Conservation (phyloP, 2,888 invertebrate genomes). For the Drosophila quinaria region DNA sequence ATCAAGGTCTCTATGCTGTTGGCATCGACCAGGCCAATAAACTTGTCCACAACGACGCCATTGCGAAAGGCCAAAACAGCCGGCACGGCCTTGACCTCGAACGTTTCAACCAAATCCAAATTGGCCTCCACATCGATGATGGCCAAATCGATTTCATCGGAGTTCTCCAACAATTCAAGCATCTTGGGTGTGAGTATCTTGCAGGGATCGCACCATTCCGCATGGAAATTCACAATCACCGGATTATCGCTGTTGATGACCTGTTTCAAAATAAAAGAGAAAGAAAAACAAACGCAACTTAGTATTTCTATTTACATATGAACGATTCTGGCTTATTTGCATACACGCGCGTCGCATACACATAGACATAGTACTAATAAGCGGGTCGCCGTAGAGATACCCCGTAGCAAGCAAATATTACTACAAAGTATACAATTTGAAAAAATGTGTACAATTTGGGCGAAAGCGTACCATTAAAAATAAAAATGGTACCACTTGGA, state of each 20-base stretch:
- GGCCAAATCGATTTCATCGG: conserved; percentile 91
- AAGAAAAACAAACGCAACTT: background rate
- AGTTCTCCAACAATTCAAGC: conserved; percentile 90
- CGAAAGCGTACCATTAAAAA: too few species aligned
- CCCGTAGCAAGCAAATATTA: conserved; percentile 13
- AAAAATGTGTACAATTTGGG: background rate
- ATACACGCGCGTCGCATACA: conserved; percentile 51
- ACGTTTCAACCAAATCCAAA: conserved; percentile 93
- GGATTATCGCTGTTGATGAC: conserved; percentile 93
- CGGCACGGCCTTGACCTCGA: conserved; percentile 93
- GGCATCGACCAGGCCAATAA: conserved; percentile 93
- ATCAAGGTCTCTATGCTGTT: conserved; percentile 93
- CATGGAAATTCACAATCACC: conserved; percentile 96
- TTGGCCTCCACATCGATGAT: conserved; percentile 93
- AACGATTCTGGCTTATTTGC: conserved; percentile 52
- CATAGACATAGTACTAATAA: background rate
- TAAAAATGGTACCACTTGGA: too few species aligned
- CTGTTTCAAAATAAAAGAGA: conserved; percentile 73
- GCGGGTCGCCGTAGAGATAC: conserved; percentile 20
- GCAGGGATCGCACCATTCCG: conserved; percentile 96
- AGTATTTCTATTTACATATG: conserved; percentile 8
- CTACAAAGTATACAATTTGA: background rate
- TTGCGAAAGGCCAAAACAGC: conserved; percentile 91
- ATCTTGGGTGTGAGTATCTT: conserved; percentile 94
- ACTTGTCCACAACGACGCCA: conserved; percentile 94